These are phyloP conservation scores for Okapia johnstoni DNA, from an alignment of 2,113 vertebrate species.

Conservation along the genomic window DNA sequence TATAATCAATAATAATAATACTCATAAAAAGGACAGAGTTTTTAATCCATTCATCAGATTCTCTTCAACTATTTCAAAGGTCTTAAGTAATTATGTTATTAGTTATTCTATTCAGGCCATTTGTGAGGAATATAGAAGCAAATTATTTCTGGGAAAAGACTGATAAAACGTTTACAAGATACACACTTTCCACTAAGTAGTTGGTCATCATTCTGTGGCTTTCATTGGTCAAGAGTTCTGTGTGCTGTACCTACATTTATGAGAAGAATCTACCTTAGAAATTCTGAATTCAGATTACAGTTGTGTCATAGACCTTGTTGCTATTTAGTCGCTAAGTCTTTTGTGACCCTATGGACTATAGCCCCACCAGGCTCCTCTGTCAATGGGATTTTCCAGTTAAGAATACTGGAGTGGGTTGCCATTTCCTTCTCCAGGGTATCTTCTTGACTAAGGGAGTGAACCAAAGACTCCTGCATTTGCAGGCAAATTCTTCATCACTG, in stretches of 20 bases:
- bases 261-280: background rate
- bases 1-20: background rate
- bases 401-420: background rate
- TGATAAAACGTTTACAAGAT: background rate
- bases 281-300: conserved; percentile 6
- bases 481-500: background rate
- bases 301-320: background rate
- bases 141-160: background rate
- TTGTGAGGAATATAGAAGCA: background rate
- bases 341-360: background rate
- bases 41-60: background rate
- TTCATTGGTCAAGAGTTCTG: background rate
- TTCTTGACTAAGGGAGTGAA: background rate
- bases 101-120: background rate
- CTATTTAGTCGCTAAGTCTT: background rate
- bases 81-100: conserved; percentile 6
- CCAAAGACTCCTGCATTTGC: background rate
- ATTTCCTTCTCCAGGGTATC: background rate
- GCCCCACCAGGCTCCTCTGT: background rate
- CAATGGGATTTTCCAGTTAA: background rate
- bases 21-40: background rate
- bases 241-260: background rate
- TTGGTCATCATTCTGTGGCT: background rate
- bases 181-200: background rate
- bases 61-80: background rate